Percentiles rank a stretch among this genome's conserved stretches.
These are phyloP conservation scores for Plotosus lineatus DNA, from an alignment of 2,113 vertebrate genomes.

Conservation along the genomic window DNA sequence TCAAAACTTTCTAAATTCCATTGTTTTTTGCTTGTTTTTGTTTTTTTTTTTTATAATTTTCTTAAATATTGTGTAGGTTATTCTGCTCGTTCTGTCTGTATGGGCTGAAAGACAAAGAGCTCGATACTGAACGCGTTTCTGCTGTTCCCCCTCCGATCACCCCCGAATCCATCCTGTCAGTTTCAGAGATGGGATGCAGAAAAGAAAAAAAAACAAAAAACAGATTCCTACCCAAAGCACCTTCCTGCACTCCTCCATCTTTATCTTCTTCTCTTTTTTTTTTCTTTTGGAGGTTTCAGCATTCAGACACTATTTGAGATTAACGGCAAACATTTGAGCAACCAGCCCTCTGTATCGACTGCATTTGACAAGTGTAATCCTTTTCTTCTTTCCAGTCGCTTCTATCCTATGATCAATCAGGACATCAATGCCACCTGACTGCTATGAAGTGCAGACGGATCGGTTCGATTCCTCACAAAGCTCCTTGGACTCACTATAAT, in stretches of 20 bases:
- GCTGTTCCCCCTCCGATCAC: slow-evolving; percentile 65
- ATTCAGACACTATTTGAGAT: slow-evolving; percentile 79
- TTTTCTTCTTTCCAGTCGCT: slow-evolving; percentile 86
- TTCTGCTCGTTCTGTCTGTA: not conserved
- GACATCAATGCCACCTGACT: slow-evolving; percentile 83
- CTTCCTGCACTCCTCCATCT: slow-evolving; percentile 60
- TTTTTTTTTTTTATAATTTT: not conserved
- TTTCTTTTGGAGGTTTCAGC: slow-evolving; percentile 64
- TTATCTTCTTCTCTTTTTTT: slow-evolving; percentile 52
- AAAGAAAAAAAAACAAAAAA: slow-evolving; percentile 43
- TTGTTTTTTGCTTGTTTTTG: no score
- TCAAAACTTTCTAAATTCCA: no score
- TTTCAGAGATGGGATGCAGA: slow-evolving; percentile 59
- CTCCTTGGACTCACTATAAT: slow-evolving; percentile 83
- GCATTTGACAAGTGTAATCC: slow-evolving; percentile 84
- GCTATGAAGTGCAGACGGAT: slow-evolving; percentile 84
- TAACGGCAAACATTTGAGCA: slow-evolving; percentile 84
- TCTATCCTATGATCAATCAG: slow-evolving; percentile 89
- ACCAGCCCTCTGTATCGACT: slow-evolving; percentile 75
- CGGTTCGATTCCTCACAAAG: slow-evolving; percentile 79
- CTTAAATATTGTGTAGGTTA: not conserved
- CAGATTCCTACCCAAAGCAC: slow-evolving; percentile 30
- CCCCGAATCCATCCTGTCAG: slow-evolving; percentile 67
- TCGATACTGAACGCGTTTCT: slow-evolving; percentile 66
- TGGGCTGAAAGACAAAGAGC: not conserved